Evolutionary conservation across 2,888 invertebrate genomes (phyloP), one percentile per base, ranked within the genome.

Genomic region (Chydorus sphaericus): DNA sequence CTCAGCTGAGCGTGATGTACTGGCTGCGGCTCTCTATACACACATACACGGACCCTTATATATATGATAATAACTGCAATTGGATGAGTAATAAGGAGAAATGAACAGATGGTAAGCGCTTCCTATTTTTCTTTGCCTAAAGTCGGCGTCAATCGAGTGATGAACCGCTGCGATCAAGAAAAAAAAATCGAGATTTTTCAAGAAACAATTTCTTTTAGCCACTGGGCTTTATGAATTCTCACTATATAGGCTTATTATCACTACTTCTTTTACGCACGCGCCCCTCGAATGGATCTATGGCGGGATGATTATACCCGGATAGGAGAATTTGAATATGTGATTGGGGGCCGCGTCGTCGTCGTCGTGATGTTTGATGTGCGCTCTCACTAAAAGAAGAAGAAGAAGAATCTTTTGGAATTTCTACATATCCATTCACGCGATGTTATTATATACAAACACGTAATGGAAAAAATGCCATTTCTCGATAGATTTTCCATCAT

Each of bases 261-360:
- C 44, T 44, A 44, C 44, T 44, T 44, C 44, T 44, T 44, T 44
- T 44, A 44, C 44, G 44, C 44, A 28, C 44, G 44, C 44, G 44
- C 44, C n/a, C n/a, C n/a, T 23, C 44, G 28, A 44, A 26, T 44
- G 28, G 44, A 14, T 44, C 26, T n/a, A 11, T 10, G 26, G 44
- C 44, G 44, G 26, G 23, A 11, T 28, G 26, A 44, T 44, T 28
- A 44, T 26, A 23, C 28, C 36, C 4, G 23, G 44, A 44, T 44
- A 26, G 28, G 23, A 44, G 44, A 23, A 44, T 44, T 44, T 44
- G 44, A 44, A 44, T 44, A 44, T 4, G 44, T 44, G 44, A 44
- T 44, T 44, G 44, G 44, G n/a, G 14, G 28, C n/a, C n/a, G n/a
- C n/a, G n/a, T n/a, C n/a, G n/a, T n/a, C n/a, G n/a, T n/a, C n/a